Conservation (phyloP, 1,140 invertebrate species). For the Drosophila arizonae region DNA sequence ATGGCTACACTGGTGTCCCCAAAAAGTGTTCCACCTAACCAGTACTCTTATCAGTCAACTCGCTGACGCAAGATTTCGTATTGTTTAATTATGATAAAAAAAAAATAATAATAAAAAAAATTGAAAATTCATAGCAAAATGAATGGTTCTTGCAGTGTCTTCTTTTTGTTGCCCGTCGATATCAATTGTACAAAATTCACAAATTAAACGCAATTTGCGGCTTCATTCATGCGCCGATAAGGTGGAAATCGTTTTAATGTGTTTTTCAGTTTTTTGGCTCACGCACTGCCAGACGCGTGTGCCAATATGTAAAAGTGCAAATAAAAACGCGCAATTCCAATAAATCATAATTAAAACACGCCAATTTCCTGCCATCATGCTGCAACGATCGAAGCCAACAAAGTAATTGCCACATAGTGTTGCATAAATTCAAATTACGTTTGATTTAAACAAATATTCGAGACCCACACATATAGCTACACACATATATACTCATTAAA, state of each 20-base stretch:
- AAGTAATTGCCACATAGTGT: slow-evolving; percentile 36
- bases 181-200: slow-evolving; percentile 70
- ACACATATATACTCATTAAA: slow-evolving; percentile 5
- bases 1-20: neutral
- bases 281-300: slow-evolving; percentile 22
- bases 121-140: slow-evolving; percentile 30
- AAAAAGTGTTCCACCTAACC: slow-evolving; percentile 1
- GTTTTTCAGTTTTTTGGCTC: slow-evolving; percentile 56
- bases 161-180: slow-evolving; percentile 39
- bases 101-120: slow-evolving; percentile 58
- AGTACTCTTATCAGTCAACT: slow-evolving; percentile 50
- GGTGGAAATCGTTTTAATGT: slow-evolving; percentile 70
- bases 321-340: slow-evolving; percentile 27
- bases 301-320: slow-evolving; percentile 25
- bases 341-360: slow-evolving; percentile 65
- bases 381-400: slow-evolving; percentile 21
- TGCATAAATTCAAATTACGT: slow-evolving; percentile 39
- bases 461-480: neutral
- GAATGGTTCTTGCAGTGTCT: neutral
- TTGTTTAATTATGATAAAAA: slow-evolving; percentile 78
- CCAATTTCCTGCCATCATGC: slow-evolving; percentile 40
- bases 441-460: slow-evolving; percentile 26
- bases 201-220: slow-evolving; percentile 77
- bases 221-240: slow-evolving; percentile 74
- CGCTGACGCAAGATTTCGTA: slow-evolving; percentile 60